phyloP scores from a whole-genome alignment of 1,140 invertebrate genomes.

The Drosophila pectinifera region DNA sequence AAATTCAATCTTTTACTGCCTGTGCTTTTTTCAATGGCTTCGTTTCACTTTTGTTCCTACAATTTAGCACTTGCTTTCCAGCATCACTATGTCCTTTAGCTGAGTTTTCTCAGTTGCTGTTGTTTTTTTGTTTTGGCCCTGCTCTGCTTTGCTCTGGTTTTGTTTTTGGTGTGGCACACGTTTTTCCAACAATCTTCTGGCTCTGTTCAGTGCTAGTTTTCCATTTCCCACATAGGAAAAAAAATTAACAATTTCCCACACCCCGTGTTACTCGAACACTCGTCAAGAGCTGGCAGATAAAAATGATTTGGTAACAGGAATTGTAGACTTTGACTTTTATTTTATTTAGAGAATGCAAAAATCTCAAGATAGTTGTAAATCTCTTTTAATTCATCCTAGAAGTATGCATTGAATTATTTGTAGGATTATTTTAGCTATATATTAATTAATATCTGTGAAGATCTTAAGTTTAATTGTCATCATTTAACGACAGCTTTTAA shows the following conservation, averaged over 20 bases:
- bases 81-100: conserved; percentile 31
- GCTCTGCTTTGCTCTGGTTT: conserved; percentile 24
- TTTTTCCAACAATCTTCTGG: conserved; percentile 42
- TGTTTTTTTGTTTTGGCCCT: conserved; percentile 38
- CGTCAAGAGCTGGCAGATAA: not conserved
- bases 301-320: conserved; percentile 5
- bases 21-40: conserved; percentile 50
- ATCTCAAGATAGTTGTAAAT: not conserved
- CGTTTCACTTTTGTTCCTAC: conserved; percentile 55
- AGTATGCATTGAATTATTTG: too few relatives aligned
- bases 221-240: conserved; percentile 15
- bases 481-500: too few relatives aligned
- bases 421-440: too few relatives aligned
- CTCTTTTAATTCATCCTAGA: too few relatives aligned
- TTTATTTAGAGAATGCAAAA: not conserved
- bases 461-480: too few relatives aligned
- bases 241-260: not conserved
- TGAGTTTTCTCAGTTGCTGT: conserved; percentile 23
- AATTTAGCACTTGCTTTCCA: conserved; percentile 56
- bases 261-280: not conserved
- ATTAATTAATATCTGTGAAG: too few relatives aligned
- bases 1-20: conserved; percentile 65
- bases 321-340: not conserved
- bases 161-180: conserved; percentile 47
- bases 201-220: conserved; percentile 27